Conservation (phyloP, 2,113 vertebrate species). For the Butorides virescens region DNA sequence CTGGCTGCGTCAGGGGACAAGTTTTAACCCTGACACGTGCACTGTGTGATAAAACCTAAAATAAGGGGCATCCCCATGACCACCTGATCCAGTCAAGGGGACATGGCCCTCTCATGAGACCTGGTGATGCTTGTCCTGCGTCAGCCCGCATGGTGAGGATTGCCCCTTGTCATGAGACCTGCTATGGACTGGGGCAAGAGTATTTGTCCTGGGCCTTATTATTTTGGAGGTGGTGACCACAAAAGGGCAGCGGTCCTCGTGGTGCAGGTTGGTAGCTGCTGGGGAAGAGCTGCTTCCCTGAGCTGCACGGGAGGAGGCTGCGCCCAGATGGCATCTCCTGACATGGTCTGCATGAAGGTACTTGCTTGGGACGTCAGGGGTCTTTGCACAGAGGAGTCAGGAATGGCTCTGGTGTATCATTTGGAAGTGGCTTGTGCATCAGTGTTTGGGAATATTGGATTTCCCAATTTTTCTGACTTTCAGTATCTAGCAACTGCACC, state of each 20-base stretch:
- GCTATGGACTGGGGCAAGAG: not conserved
- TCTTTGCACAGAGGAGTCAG: not conserved
- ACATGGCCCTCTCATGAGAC: accelerated
- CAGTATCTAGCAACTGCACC: not conserved
- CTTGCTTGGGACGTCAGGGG: not conserved
- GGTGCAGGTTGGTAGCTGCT: not conserved
- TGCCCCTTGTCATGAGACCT: not conserved
- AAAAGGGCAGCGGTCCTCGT: accelerated
- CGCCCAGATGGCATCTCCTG: accelerated
- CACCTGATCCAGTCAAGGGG: not conserved
- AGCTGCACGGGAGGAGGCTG: not conserved
- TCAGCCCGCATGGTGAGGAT: not conserved
- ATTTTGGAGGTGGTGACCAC: not conserved
- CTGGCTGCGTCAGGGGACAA: not conserved
- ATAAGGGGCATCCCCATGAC: not conserved
- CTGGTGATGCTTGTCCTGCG: too few species aligned
- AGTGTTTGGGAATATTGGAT: not conserved
- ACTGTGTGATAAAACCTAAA: not conserved
- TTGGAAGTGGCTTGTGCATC: not conserved
- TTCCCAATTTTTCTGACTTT: not conserved
- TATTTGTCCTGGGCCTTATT: not conserved
- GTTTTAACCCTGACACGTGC: not conserved
- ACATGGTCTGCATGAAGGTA: accelerated
- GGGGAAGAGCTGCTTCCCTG: not conserved
- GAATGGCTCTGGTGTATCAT: not conserved